Evolutionary conservation across 2,888 invertebrate genomes (phyloP).

Genomic region (Griposia aprilina): DNA sequence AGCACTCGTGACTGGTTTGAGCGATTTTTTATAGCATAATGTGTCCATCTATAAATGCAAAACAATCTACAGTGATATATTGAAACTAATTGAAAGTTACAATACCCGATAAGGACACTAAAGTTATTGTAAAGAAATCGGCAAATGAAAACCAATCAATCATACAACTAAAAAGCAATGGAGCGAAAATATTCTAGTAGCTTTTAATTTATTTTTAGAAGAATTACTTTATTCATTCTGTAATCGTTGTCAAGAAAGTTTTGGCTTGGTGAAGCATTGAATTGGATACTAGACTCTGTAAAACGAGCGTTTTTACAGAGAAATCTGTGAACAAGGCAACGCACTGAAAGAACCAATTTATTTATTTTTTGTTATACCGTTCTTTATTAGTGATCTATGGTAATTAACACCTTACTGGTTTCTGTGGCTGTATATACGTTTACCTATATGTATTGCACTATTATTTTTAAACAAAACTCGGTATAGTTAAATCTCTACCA

Average conservation of each 20-base stretch:
- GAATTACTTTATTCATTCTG: slow-evolving; percentile 25
- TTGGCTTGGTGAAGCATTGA: slow-evolving; percentile 8
- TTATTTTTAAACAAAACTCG: too few species aligned
- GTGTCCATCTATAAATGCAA: slow-evolving; percentile 38
- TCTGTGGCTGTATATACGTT: too few species aligned
- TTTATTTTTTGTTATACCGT: neutral
- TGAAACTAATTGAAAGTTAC: slow-evolving; percentile 28
- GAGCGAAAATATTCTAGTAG: slow-evolving; percentile 33
- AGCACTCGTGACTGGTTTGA: slow-evolving; percentile 50
- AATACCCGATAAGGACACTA: neutral
- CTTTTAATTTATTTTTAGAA: slow-evolving; percentile 34
- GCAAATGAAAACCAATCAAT: slow-evolving; percentile 37
- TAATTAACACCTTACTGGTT: neutral
- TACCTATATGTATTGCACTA: too few species aligned
- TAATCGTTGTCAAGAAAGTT: slow-evolving; percentile 30
- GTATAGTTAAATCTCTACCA: neutral
- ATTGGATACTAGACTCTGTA: neutral
- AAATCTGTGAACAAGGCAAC: slow-evolving; percentile 16
- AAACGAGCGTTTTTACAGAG: slow-evolving; percentile 18
- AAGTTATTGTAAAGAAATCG: slow-evolving; percentile 7
- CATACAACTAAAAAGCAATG: slow-evolving; percentile 30
- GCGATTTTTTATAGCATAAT: slow-evolving; percentile 58
- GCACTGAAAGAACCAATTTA: neutral
- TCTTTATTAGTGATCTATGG: too few species aligned
- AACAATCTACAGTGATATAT: slow-evolving; percentile 27